Evolutionary conservation across 2,797 vertebrate species (phyloP).

Genomic region (Heteromormyrus szaboi): DNA sequence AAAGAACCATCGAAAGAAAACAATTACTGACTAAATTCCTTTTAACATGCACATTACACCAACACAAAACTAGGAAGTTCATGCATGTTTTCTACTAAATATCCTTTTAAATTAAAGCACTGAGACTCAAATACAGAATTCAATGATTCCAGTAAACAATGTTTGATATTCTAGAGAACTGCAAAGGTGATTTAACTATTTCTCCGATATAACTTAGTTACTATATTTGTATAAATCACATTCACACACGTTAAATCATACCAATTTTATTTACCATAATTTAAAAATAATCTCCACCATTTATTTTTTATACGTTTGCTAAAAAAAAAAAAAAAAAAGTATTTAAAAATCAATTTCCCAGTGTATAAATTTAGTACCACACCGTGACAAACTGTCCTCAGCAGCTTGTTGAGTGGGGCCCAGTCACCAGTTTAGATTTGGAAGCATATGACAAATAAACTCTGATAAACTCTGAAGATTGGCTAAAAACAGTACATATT

Average conservation of each 20-base stretch:
- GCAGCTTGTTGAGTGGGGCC: neutral
- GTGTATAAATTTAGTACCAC: conserved; percentile 20
- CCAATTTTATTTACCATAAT: conserved; percentile 20
- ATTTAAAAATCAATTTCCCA: conserved; percentile 20
- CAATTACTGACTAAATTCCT: neutral
- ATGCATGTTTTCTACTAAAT: neutral
- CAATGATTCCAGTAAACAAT: neutral
- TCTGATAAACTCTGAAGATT: conserved; percentile 6
- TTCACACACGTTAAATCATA: conserved; percentile 1
- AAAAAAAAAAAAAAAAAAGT: neutral
- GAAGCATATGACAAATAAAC: conserved; percentile 12
- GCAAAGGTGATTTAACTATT: neutral
- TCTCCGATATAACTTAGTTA: neutral
- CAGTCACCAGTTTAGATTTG: neutral
- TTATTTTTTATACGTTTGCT: conserved; percentile 17
- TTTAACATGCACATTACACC: neutral
- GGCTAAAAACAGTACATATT: neutral
- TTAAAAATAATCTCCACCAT: conserved; percentile 16
- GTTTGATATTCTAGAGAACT: neutral
- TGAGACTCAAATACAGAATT: neutral
- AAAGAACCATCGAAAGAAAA: neutral
- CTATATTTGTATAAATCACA: neutral
- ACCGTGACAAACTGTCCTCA: neutral
- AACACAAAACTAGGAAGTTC: neutral
- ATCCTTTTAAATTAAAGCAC: neutral